Conservation (phyloP, 2,888 invertebrate genomes). For the Limnephilus marmoratus region DNA sequence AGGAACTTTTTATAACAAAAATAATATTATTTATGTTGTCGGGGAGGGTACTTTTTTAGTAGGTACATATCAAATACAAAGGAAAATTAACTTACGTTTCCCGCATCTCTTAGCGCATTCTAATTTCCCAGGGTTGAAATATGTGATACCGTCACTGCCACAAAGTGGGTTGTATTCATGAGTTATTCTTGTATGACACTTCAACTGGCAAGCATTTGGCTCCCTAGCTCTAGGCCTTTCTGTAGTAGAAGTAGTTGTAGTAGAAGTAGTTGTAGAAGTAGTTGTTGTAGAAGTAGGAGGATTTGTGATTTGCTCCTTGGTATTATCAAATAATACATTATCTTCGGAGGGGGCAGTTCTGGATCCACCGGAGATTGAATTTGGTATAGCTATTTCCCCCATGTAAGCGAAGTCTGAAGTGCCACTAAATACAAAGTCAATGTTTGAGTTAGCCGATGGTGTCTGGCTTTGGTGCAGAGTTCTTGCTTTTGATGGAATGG, state of each 20-base stretch:
- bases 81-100: constrained; percentile 57
- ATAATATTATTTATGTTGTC: too few species aligned
- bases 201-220: constrained; percentile 15
- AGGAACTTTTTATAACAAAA: too few species aligned
- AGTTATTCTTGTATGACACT: constrained; percentile 21
- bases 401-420: background rate
- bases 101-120: constrained; percentile 63
- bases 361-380: background rate
- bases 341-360: background rate
- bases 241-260: background rate
- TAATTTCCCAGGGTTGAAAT: constrained; percentile 62
- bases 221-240: background rate
- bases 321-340: background rate
- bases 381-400: background rate
- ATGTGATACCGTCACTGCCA: constrained; percentile 65
- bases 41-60: background rate
- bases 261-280: background rate
- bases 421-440: background rate
- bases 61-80: too few species aligned
- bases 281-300: background rate
- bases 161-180: constrained; percentile 66
- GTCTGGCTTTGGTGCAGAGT: background rate
- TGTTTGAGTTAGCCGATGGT: background rate
- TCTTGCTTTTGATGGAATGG: background rate
- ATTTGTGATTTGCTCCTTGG: background rate